Percentiles rank a stretch among this genome's conserved stretches.
Evolutionary conservation across 2,797 vertebrate genomes (phyloP).

Genomic region (Anas georgica): DNA sequence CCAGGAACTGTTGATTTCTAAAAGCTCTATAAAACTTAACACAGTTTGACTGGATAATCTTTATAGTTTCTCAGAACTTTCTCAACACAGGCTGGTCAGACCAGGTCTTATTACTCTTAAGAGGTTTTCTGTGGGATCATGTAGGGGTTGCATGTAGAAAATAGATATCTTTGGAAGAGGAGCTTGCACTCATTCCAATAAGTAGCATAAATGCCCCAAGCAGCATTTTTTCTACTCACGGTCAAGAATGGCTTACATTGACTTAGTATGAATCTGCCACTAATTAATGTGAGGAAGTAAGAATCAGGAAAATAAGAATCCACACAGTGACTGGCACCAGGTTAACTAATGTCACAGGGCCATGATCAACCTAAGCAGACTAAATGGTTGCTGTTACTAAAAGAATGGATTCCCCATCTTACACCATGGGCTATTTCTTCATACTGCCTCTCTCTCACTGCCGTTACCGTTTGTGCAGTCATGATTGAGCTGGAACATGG

Average conservation of each 20-base stretch:
- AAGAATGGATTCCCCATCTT: neutral
- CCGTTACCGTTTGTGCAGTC: neutral
- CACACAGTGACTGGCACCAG: neutral
- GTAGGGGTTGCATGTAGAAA: neutral
- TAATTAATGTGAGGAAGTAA: neutral
- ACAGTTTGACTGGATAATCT: neutral
- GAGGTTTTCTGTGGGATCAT: neutral
- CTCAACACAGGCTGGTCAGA: neutral
- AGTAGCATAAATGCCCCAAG: neutral
- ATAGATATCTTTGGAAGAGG: accelerated
- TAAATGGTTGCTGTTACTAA: neutral
- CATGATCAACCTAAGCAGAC: neutral
- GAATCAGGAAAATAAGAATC: neutral
- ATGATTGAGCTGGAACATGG: neutral
- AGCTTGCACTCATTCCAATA: neutral
- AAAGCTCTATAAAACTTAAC: neutral
- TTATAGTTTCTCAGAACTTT: neutral
- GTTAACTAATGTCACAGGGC: neutral
- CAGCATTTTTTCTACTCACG: neutral
- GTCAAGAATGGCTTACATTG: neutral
- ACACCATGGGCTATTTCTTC: neutral
- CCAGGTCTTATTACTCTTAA: neutral
- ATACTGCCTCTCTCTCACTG: neutral
- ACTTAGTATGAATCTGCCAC: neutral
- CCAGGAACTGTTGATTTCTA: neutral